Percentiles rank a stretch among this genome's conserved stretches.
Conservation (phyloP, 2,888 invertebrate genomes). For the Elaeidobius kamerunicus region DNA sequence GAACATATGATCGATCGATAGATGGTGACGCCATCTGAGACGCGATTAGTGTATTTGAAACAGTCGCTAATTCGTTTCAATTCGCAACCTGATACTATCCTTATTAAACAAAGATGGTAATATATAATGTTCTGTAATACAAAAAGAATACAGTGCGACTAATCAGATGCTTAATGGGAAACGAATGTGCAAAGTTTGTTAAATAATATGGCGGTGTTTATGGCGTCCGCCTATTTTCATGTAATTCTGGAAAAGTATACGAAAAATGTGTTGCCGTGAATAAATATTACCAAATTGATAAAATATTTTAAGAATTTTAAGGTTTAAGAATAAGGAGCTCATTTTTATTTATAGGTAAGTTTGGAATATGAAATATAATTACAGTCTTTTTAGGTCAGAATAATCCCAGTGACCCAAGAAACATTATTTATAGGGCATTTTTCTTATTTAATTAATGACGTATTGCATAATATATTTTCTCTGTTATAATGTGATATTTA, state of each 20-base stretch:
- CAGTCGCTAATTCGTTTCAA: too few relatives aligned
- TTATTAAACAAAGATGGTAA: not conserved
- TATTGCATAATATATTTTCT: too few relatives aligned
- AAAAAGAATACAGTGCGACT: too few relatives aligned
- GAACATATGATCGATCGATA: not conserved
- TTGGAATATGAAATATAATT: too few relatives aligned
- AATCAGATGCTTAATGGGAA: too few relatives aligned
- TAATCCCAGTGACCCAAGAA: too few relatives aligned
- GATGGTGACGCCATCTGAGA: not conserved
- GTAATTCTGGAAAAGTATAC: constrained; percentile 11
- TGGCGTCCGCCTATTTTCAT: constrained; percentile 42
- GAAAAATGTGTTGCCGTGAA: not conserved
- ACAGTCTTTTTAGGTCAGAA: too few relatives aligned
- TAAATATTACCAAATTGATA: constrained; percentile 3
- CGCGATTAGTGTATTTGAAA: too few relatives aligned
- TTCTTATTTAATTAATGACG: too few relatives aligned
- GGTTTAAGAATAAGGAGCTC: not conserved
- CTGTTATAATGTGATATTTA: too few relatives aligned
- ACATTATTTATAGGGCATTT: too few relatives aligned
- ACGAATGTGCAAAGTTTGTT: not conserved
- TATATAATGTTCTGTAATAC: not conserved
- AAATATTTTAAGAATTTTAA: too few relatives aligned
- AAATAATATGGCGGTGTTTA: constrained; percentile 49
- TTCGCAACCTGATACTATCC: not conserved
- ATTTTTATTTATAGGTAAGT: constrained; percentile 13